Percentiles rank a stretch among this genome's conserved stretches.
phyloP scores from a whole-genome alignment of 1,140 invertebrate genomes.

The Meloidogyne chitwoodi region DNA sequence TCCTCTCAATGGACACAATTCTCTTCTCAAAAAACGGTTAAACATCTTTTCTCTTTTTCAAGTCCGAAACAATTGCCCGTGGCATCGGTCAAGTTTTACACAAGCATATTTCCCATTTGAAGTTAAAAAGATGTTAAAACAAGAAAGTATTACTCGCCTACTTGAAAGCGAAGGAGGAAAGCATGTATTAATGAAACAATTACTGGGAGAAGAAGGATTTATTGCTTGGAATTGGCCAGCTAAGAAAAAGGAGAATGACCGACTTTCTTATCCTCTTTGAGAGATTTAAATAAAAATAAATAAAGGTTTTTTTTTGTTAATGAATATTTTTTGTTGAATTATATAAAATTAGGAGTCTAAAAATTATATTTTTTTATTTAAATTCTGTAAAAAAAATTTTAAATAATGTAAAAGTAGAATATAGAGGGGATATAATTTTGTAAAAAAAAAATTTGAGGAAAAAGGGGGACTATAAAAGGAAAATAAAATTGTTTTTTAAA shows the following conservation, averaged over 20 bases:
- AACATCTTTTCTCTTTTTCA: not conserved
- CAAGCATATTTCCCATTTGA: not conserved
- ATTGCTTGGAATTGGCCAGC: constrained; percentile 10
- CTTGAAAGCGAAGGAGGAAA: not conserved
- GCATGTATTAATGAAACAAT: constrained; percentile 2
- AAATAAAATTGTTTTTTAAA: no score
- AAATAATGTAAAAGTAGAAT: no score
- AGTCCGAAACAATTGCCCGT: constrained; percentile 8
- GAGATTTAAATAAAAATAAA: no score
- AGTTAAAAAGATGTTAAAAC: not conserved
- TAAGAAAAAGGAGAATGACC: not conserved
- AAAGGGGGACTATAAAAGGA: no score
- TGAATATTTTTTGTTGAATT: no score
- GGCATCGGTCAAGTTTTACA: not conserved
- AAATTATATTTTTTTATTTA: no score
- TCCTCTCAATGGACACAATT: not conserved
- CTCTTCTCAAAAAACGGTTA: not conserved
- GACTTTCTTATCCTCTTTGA: constrained; percentile 13
- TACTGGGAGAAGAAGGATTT: constrained; percentile 6
- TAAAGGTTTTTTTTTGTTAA: no score
- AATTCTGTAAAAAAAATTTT: no score
- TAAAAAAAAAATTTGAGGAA: no score
- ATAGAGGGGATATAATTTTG: no score
- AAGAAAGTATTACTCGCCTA: not conserved
- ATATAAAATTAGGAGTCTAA: no score